These are phyloP conservation scores for Lutjanus argentimaculatus DNA, from an alignment of 2,797 vertebrate genomes.

Conservation along the genomic window DNA sequence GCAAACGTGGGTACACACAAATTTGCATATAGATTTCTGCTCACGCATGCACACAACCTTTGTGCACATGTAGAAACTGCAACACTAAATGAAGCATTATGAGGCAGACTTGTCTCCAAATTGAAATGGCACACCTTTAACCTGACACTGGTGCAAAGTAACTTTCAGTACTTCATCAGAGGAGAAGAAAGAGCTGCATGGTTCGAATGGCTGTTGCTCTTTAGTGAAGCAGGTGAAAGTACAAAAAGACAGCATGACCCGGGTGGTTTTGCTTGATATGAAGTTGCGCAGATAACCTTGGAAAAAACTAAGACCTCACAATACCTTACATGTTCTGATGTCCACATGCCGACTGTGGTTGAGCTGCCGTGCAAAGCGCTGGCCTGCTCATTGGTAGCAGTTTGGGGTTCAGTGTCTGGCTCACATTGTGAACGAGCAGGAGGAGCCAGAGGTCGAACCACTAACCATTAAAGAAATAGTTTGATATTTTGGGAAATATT, in stretches of 20 bases:
- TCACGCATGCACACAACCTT: constrained; percentile 14
- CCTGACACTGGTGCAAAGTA: neutral
- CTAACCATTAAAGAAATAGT: neutral
- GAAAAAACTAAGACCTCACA: too few relatives aligned
- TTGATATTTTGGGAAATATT: neutral
- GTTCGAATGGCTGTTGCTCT: too few relatives aligned
- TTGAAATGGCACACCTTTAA: neutral
- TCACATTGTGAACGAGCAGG: neutral
- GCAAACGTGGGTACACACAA: constrained; percentile 45
- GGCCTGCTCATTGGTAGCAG: neutral
- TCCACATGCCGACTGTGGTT: neutral
- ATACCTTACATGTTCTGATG: neutral
- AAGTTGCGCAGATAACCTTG: too few relatives aligned
- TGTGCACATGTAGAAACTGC: constrained; percentile 1
- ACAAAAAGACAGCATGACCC: too few relatives aligned
- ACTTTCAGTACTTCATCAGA: too few relatives aligned
- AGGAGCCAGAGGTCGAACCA: neutral
- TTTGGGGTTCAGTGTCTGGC: constrained; percentile 10
- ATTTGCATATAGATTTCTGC: constrained; percentile 59
- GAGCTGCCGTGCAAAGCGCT: neutral
- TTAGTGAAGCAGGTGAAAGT: too few relatives aligned
- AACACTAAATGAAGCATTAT: neutral
- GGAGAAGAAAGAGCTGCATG: too few relatives aligned
- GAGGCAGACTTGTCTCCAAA: constrained; percentile 11
- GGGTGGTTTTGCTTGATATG: too few relatives aligned